Evolutionary conservation across 2,888 invertebrate species (phyloP), one percentile per base, ranked within the genome.

Genomic region (Drosophila sordidapex): DNA sequence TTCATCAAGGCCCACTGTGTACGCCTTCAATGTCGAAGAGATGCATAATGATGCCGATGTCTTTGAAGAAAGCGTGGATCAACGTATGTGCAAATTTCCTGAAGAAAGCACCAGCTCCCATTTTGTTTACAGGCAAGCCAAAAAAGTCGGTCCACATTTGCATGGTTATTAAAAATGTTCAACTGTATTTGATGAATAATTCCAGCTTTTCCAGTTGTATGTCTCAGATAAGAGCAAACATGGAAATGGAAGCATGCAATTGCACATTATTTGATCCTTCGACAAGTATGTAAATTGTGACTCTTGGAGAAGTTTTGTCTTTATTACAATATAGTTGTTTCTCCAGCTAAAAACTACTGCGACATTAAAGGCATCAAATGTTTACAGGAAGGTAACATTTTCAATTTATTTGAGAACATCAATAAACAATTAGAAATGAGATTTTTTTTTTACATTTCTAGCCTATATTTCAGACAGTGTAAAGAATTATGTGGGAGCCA

Each of bases 21-120:
- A 82, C 56, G 67, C 76, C 46, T 90, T 90, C 18, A 85, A 89
- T 62, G 66, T 87, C 15, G 91, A 89, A 53, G 92, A 92, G 77
- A 81, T 91, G 31, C 66, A 85, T 25, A 91, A 92, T 53, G 74
- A 81, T 43, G 35, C 61, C 0, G 85, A 88, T 68, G 89, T 92
- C 2, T 74, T 80, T 25, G 3, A 76, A 4, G 88, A 91, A 58
- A 60, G 63, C 10, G 79, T 91, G 15, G 43, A 67, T 15, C 82
- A 91, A 58, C 76, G 92, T 56, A 81, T 83, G 59, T 92, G 92
- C 74, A 87, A 87, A 68, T 92, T 91, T 81, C 91, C 91, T 0
- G 48, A 77, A 40, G 92, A 92, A 77, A 85, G 64, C 10, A 31
- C 53, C 58, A 61, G 29, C 7, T 27, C 54, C 1, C 21, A 25